These are phyloP conservation scores for Leptoteleia sp. DNA, from an alignment of 1,140 invertebrate genomes.

Conservation along the genomic window DNA sequence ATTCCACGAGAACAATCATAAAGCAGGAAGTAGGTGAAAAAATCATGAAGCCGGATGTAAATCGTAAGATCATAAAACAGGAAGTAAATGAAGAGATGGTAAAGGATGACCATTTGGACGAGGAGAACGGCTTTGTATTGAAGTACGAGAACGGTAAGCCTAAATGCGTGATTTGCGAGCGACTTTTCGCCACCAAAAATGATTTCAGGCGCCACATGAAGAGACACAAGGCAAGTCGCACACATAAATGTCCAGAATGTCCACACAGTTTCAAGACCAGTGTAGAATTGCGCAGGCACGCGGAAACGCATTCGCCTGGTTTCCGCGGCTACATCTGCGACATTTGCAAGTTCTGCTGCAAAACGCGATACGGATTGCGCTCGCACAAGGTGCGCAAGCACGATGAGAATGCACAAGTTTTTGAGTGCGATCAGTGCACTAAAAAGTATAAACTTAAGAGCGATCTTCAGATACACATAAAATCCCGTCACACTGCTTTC, in stretches of 20 bases:
- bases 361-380: conserved; percentile 30
- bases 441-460: conserved; percentile 81
- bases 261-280: conserved; percentile 30
- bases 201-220: conserved; percentile 73
- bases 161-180: conserved; percentile 79
- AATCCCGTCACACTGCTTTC: conserved; percentile 73
- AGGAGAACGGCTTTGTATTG: conserved; percentile 24
- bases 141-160: conserved; percentile 19
- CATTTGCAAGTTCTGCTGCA: conserved; percentile 74
- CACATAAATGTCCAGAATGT: conserved; percentile 43
- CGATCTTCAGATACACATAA: conserved; percentile 78
- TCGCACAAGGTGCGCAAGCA: conserved; percentile 70
- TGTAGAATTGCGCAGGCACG: conserved; percentile 15
- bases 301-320: conserved; percentile 25
- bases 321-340: conserved; percentile 73
- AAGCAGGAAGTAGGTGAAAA: no score
- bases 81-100: no score
- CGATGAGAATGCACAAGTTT: conserved; percentile 41
- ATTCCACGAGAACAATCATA: neutral
- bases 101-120: conserved; percentile 2
- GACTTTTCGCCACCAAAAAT: conserved; percentile 74
- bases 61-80: no score
- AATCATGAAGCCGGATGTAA: no score
- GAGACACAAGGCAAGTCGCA: conserved; percentile 38
- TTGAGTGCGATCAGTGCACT: conserved; percentile 84